Base-by-base conservation (phyloP, 1,140 invertebrate genomes). In the Zaprionus davidi region DNA sequence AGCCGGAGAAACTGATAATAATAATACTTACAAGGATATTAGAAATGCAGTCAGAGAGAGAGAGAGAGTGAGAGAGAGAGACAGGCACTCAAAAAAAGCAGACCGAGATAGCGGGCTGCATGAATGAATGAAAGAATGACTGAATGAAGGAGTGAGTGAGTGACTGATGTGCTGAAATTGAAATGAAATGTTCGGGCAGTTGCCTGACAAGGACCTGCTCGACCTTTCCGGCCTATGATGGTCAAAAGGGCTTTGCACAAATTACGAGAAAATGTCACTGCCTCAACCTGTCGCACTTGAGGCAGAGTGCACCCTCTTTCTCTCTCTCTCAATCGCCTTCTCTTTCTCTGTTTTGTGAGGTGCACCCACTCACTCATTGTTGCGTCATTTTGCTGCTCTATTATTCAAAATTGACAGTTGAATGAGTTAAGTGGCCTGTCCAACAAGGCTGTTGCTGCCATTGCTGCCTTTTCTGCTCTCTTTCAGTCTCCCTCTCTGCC, bases 371-470 rank as follows among this genome's bases (percentile, higher is more conserved):
- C 44, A 31, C 20, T 66, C 71, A 90, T 88, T 84, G 84, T 90
- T 85, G 78, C 81, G 78, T 79, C 84, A 90, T 81, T 90, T 88
- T 84, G 79, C 76, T 85, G 76, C 67, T 85, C 82, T 81, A 85
- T 90, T 90, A 90, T 90, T 90, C 86, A 90, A 90, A 90, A 90
- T 85, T 90, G 86, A 85, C 81, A 90, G 86, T 76, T 88, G 86
- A 88, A 81, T 90, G 82, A 81, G 82, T 79, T 71, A 88, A 88
- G 80, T 88, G 84, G 85, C 81, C 78, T 76, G 73, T 69, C 65
- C 44, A 64, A 58, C 46, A 51, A 46, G 63, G 41, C 41, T 46
- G n/a, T 46, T 17, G 41, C 41, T 41, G 36, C 34, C 51, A 11
- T 41, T 62, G 26, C 51, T 63, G 13, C 51, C 62, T 20, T 34